Conservation (phyloP, 2,888 invertebrate species). For the Tetramorium bicarinatum region DNA sequence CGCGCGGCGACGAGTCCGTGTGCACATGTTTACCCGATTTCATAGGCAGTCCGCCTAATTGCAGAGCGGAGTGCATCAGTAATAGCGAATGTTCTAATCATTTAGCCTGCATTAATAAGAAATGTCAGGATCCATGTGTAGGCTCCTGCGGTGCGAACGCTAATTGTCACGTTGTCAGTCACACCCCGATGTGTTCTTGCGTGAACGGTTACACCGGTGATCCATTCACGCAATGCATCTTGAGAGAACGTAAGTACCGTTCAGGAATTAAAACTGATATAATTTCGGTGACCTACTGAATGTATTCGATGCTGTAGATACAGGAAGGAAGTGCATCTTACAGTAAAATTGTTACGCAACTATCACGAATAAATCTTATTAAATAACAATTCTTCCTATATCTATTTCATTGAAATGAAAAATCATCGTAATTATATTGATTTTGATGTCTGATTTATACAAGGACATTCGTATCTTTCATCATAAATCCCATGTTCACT, state of each 20-base stretch:
- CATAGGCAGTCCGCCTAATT: slow-evolving; percentile 89
- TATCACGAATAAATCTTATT: background rate
- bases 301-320: background rate
- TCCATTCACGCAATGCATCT: slow-evolving; percentile 88
- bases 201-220: slow-evolving; percentile 88
- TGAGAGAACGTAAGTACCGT: slow-evolving; percentile 75
- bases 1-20: slow-evolving; percentile 86
- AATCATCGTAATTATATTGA: slow-evolving; percentile 17
- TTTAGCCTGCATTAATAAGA: slow-evolving; percentile 90
- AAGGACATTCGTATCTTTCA: background rate
- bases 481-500: background rate
- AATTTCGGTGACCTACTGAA: slow-evolving; percentile 12
- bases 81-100: slow-evolving; percentile 90
- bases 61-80: slow-evolving; percentile 90
- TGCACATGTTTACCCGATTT: slow-evolving; percentile 88
- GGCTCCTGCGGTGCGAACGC: slow-evolving; percentile 86
- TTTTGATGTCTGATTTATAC: background rate
- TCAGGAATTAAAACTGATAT: background rate
- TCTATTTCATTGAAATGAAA: background rate
- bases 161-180: slow-evolving; percentile 86
- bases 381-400: background rate
- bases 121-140: slow-evolving; percentile 88
- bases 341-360: background rate
- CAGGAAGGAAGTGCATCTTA: background rate
- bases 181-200: slow-evolving; percentile 88